phyloP scores from a whole-genome alignment of 2,797 vertebrate genomes.

The Chelidonichthys spinosus region DNA sequence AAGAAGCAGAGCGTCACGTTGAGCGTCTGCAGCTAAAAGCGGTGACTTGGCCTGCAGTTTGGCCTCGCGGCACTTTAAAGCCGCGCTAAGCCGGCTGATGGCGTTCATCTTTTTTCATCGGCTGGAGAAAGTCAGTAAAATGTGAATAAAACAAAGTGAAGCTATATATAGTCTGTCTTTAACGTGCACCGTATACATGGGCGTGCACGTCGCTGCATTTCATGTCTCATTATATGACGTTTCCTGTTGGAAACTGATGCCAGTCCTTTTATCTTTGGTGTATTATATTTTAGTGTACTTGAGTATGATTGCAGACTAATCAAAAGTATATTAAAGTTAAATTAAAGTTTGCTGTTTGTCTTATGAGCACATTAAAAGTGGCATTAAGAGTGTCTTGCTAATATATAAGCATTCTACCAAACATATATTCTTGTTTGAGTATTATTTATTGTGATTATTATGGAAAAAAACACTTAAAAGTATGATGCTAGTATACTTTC shows the following conservation, averaged over 20 bases:
- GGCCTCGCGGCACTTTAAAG: constrained; percentile 39
- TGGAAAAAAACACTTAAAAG: too few relatives aligned
- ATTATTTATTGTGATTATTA: too few relatives aligned
- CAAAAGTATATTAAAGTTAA: too few relatives aligned
- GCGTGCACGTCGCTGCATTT: neutral
- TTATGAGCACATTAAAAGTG: too few relatives aligned
- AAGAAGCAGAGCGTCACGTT: constrained; percentile 53
- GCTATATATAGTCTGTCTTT: neutral
- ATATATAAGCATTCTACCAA: too few relatives aligned
- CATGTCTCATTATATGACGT: neutral
- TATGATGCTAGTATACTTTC: too few relatives aligned
- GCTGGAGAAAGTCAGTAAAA: constrained; percentile 8
- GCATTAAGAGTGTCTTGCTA: too few relatives aligned
- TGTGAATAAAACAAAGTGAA: neutral
- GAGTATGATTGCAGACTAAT: too few relatives aligned
- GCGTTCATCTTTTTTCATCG: constrained; percentile 28
- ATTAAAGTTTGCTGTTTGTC: too few relatives aligned
- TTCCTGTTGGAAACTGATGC: neutral
- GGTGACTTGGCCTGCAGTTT: constrained; percentile 10
- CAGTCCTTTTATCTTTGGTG: neutral
- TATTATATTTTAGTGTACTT: too few relatives aligned
- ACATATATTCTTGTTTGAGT: too few relatives aligned
- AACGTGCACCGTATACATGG: neutral
- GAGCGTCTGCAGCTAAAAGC: constrained; percentile 38
- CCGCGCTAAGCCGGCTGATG: constrained; percentile 52